Base-by-base conservation (phyloP, 53 echinoderm and acorn worm genomes). In the Patiria pectinifera region DNA sequence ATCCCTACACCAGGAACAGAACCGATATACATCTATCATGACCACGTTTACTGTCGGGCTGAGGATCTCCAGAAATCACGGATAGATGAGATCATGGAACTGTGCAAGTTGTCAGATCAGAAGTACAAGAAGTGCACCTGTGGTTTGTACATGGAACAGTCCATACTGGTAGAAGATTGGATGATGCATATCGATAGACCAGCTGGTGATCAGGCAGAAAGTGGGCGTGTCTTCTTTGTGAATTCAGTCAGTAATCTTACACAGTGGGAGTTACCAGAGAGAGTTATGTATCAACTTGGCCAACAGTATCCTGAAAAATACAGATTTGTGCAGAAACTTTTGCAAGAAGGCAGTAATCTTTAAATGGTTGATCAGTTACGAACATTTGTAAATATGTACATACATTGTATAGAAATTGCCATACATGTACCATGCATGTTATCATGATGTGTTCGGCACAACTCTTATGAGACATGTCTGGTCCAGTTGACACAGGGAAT, bases 101-200 rank as follows among this genome's bases (percentile, higher is more conserved):
- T 95, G 47, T 97, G 97, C 69, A 83, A 93, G 85, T 81, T 93
- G 49, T 92, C 94, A 10, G 97, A 97, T 76, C 62, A 86, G 49
- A 70, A 83, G 13, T 85, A 88, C 63, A 94, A 97, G 86, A 96
- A 96, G 62, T 97, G 97, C 78, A 92, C 95, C 3, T 97, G 97
- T 61, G 97, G 97, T 16, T 76, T 97, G 85, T 97, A 96, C 91
- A 83, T 97, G 85, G 94, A 93, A 59, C 93, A 97, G 78, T 96
- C 97, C 13, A 92, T 85, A 22, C 86, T 97, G 66, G 91, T 95
- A 25, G 91, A 94, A 47, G 94, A 94, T 11, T 97, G 97, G 97
- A 97, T 97, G 97, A 96, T 97, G 97, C 97, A 97, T 78, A 87
- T 93, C 0, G 95, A 95, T 62, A 95, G 93, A 3, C 96, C 95